Base-by-base conservation (phyloP, 2,888 invertebrate genomes). In the Portevinia maculata region DNA sequence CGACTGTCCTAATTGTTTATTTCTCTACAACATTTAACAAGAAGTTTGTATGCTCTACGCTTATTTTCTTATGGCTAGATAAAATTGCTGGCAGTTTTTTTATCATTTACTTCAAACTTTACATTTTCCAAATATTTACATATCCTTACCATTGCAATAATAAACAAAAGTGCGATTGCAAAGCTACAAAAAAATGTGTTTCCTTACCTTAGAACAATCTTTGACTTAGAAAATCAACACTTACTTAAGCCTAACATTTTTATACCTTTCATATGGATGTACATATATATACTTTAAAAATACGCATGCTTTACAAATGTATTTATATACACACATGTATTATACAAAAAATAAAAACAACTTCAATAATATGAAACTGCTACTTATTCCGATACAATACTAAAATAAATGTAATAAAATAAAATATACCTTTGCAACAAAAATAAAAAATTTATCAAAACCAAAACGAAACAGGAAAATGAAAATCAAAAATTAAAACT, bases 211-310 rank as follows among this genome's bases (percentile, higher is more conserved):
- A 46, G 17, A 78, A 52, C 57, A 73, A 59, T 62, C 73, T 17
- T 62, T 24, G 8, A 34, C 32, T 32, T 62, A 55, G 5, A 67
- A 39, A 6, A 34, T 30, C 34, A 57, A 59, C 60, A 76, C 48
- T 8, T 52, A 30, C 8, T 15, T 67, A n/a, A 75, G 67, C 67
- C 28, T 50, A 59, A 44, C 11, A 64, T 62, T 81, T 83, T 83
- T 83, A 83, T 76, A 83, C 78, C 70, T 83, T 83, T 83, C 65
- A 65, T 41, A 76, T 71, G 71, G 32, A 53, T 59, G 30, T 65
- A 48, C n/a, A n/a, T n/a, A n/a, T n/a, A n/a, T n/a, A n/a, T 39
- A 52, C 48, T 13, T 19, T 46, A 37, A 52, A 53, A 37, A 53
- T 55, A 69, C 60, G 28, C 52, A 64, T 34, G 57, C 21, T 60